Evolutionary conservation across 2,888 invertebrate species (phyloP).

Genomic region (Nomada lathburiana): DNA sequence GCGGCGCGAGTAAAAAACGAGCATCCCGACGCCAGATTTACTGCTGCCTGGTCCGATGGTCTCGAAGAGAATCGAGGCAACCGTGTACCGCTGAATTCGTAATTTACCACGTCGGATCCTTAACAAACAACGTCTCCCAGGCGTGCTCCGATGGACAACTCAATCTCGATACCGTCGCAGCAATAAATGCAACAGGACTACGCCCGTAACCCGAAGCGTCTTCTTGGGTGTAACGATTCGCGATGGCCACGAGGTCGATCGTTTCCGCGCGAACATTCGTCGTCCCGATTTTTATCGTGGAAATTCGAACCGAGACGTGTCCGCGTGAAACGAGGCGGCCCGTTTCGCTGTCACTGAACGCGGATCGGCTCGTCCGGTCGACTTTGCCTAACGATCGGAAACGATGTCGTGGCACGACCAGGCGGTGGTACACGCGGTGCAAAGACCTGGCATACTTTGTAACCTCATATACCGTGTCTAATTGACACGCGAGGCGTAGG

Average conservation of each 20-base stretch:
- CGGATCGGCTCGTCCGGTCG: conserved; percentile 54
- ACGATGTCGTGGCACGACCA: conserved; percentile 65
- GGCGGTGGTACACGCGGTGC: conserved; percentile 58
- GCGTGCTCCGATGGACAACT: background rate
- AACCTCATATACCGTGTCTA: conserved; percentile 78
- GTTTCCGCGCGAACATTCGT: background rate
- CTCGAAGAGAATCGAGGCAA: background rate
- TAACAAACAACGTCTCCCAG: conserved; percentile 19
- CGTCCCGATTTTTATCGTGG: conserved; percentile 49
- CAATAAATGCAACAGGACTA: background rate
- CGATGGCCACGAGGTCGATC: background rate
- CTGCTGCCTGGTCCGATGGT: conserved; percentile 17
- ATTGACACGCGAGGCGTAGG: conserved; percentile 80
- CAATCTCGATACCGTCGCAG: background rate
- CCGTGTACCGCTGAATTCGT: background rate
- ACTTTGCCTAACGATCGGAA: conserved; percentile 69
- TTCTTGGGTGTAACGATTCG: background rate
- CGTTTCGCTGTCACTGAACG: conserved; percentile 31
- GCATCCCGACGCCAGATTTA: conserved; percentile 58
- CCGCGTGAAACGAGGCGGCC: conserved; percentile 10
- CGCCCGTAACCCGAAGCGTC: background rate
- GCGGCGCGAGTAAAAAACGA: conserved; percentile 45
- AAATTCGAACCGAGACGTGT: conserved; percentile 28
- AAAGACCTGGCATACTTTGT: conserved; percentile 76
- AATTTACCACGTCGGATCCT: background rate